A percentile compares a stretch with the other conserved stretches of the same genome.
phyloP scores from a whole-genome alignment of 2,113 vertebrate species.

The Sorex araneus region DNA sequence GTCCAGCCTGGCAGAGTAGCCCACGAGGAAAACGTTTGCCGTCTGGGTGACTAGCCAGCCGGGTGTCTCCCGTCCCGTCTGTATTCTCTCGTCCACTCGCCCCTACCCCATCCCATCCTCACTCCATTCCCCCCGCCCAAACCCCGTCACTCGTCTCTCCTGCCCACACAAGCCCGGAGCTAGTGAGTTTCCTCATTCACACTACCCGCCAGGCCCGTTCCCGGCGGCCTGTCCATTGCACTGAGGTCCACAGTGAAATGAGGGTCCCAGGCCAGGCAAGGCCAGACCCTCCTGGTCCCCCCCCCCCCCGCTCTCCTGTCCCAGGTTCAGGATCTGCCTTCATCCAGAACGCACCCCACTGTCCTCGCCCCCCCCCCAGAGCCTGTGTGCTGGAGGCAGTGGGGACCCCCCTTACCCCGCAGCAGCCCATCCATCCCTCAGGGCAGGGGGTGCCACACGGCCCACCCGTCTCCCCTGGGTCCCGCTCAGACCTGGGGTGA shows the following conservation, averaged over 20 bases:
- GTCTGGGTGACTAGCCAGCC: neutral
- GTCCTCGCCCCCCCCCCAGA: neutral
- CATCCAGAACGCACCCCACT: neutral
- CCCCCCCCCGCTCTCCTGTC: neutral
- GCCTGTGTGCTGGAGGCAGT: neutral
- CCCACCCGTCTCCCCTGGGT: neutral
- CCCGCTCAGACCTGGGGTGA: neutral
- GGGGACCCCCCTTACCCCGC: neutral
- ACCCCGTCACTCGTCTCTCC: neutral
- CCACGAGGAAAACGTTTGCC: neutral
- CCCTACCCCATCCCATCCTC: too few relatives aligned
- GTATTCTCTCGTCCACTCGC: neutral
- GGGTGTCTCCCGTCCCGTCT: neutral
- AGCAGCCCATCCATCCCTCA: neutral
- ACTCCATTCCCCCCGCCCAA: neutral
- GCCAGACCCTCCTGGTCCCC: fast-evolving
- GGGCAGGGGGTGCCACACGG: neutral
- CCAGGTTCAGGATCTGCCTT: neutral
- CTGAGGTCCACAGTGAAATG: neutral
- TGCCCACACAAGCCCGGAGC: neutral
- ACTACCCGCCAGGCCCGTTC: neutral
- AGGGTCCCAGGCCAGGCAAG: neutral
- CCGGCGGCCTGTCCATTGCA: neutral
- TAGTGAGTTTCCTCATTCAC: neutral
- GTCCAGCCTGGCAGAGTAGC: neutral